These are phyloP conservation scores for Sarcoramphus papa DNA, from an alignment of 2,797 vertebrate genomes.

Conservation along the genomic window DNA sequence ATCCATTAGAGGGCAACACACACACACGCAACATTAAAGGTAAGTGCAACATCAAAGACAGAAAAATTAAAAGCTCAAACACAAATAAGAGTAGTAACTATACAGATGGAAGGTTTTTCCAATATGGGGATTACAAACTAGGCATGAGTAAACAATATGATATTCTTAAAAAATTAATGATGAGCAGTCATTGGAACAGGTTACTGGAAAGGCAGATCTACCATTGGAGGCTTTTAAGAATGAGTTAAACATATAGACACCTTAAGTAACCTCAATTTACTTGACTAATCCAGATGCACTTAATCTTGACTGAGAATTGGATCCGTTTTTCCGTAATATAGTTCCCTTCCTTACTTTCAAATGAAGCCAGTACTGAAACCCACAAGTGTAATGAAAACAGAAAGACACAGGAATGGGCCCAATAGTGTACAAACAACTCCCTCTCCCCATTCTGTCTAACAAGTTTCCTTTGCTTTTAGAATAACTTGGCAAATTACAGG, in stretches of 20 bases:
- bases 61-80: background rate
- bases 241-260: background rate
- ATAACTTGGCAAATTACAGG: background rate
- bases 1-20: background rate
- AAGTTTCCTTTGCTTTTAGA: background rate
- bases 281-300: background rate
- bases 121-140: background rate
- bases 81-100: background rate
- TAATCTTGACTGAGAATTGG: background rate
- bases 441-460: background rate
- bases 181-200: background rate
- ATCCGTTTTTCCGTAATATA: background rate
- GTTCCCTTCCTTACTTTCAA: background rate
- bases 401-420: background rate
- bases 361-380: background rate
- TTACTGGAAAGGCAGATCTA: background rate
- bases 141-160: background rate
- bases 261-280: background rate
- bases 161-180: background rate
- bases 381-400: background rate
- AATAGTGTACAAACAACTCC: background rate
- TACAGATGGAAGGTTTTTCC: background rate
- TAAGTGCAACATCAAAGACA: background rate
- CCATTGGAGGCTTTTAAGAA: background rate
- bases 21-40: background rate